These are phyloP conservation scores for Ashinkailepas kermadecensis DNA, from an alignment of 2,888 invertebrate species.

Conservation along the genomic window DNA sequence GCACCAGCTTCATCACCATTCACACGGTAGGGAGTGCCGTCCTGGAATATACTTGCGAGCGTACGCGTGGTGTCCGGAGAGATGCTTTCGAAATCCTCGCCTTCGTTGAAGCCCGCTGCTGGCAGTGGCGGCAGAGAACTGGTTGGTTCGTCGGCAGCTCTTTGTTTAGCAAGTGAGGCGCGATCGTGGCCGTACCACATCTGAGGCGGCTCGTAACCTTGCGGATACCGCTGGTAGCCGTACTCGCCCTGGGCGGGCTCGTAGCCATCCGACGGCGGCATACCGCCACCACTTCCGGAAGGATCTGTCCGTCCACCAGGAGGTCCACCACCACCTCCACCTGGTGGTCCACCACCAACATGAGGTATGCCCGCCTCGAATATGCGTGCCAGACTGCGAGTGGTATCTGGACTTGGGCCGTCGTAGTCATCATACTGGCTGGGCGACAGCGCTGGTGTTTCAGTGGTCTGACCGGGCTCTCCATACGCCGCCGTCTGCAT, in stretches of 20 bases:
- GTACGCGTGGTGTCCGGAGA: not conserved
- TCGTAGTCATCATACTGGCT: not conserved
- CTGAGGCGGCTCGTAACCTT: constrained; percentile 4
- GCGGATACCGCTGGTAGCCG: constrained; percentile 10
- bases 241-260: constrained; percentile 13
- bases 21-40: not conserved
- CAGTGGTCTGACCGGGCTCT: too few relatives aligned
- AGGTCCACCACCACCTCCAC: not conserved
- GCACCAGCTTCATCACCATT: not conserved
- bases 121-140: not conserved
- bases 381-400: not conserved
- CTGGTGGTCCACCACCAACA: not conserved
- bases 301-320: not conserved
- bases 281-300: too few relatives aligned
- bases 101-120: not conserved
- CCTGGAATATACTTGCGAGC: not conserved
- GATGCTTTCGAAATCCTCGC: not conserved
- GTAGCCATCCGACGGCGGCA: not conserved
- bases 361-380: not conserved
- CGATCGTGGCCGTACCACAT: constrained; percentile 16
- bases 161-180: not conserved
- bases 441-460: not conserved
- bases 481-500: too few relatives aligned
- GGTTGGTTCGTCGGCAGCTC: too few relatives aligned
- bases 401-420: not conserved